Evolutionary conservation across 2,888 invertebrate genomes (phyloP).

Genomic region (Agrotis ipsilon): DNA sequence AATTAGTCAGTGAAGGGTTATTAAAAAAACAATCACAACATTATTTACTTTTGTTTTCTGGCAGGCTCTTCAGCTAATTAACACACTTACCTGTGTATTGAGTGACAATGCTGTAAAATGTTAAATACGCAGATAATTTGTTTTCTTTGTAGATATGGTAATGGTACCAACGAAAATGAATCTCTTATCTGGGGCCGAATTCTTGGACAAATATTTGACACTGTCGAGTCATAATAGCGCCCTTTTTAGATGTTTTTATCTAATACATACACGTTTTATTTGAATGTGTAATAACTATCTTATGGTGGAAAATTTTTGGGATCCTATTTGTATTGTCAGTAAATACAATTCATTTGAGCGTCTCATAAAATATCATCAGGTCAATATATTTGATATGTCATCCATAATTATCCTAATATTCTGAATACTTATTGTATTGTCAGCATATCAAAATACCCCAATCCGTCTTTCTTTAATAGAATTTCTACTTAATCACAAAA

Average conservation of each 20-base stretch:
- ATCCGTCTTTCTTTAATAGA: too few species aligned
- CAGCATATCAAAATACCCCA: too few species aligned
- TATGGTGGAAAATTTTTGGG: background rate
- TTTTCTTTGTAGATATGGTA: conserved; percentile 64
- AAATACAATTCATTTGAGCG: background rate
- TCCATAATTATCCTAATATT: background rate
- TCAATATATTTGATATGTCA: background rate
- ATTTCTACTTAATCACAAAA: too few species aligned
- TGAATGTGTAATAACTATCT: conserved; percentile 6
- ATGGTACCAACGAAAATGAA: conserved; percentile 63
- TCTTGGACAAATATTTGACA: conserved; percentile 63
- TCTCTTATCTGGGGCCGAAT: conserved; percentile 65
- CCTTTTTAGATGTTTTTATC: conserved; percentile 29
- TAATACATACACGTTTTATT: conserved; percentile 16
- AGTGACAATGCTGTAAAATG: conserved; percentile 30
- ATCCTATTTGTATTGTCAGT: conserved; percentile 10
- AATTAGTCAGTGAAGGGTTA: too few species aligned
- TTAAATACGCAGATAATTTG: conserved; percentile 63
- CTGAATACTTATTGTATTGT: background rate
- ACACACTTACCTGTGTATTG: background rate
- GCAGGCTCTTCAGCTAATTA: background rate
- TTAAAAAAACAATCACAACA: background rate
- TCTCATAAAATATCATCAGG: background rate
- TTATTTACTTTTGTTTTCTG: too few species aligned
- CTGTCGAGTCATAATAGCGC: conserved; percentile 18